phyloP scores from a whole-genome alignment of 2,113 vertebrate species.

The Neogobius melanostomus region DNA sequence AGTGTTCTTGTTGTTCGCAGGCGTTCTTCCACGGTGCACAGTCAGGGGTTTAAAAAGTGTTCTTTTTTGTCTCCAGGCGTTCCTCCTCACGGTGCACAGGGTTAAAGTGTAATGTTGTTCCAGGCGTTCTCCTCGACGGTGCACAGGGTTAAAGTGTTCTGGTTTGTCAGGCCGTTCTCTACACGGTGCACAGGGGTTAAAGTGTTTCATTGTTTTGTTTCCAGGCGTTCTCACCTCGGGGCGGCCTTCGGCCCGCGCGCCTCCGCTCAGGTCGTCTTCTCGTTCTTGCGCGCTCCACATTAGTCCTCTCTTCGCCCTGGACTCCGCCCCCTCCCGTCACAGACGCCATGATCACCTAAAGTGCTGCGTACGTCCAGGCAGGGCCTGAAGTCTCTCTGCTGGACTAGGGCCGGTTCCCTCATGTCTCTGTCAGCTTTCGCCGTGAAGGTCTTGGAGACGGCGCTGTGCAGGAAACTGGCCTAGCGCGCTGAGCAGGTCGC shows the following conservation, averaged over 20 bases:
- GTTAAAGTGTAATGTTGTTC: too few relatives aligned
- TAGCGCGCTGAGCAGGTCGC: slow-evolving; percentile 82
- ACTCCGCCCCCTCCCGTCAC: slow-evolving; percentile 78
- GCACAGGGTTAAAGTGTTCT: too few relatives aligned
- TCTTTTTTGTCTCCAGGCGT: too few relatives aligned
- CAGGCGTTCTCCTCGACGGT: too few relatives aligned
- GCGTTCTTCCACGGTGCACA: too few relatives aligned
- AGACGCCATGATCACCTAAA: slow-evolving; percentile 83
- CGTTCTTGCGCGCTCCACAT: slow-evolving; percentile 90
- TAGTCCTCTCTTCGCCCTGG: slow-evolving; percentile 85
- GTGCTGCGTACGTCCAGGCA: slow-evolving; percentile 90
- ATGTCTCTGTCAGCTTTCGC: slow-evolving; percentile 92
- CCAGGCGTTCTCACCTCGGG: slow-evolving; percentile 10
- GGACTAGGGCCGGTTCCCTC: slow-evolving; percentile 91
- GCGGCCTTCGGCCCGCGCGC: slow-evolving; percentile 56
- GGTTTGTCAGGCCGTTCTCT: too few relatives aligned
- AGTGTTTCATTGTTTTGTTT: neutral
- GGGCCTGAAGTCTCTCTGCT: slow-evolving; percentile 88
- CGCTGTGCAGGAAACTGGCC: slow-evolving; percentile 82
- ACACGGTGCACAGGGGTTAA: too few relatives aligned
- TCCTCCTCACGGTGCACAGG: too few relatives aligned
- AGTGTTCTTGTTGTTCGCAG: too few relatives aligned
- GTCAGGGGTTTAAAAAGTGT: too few relatives aligned
- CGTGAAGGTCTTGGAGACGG: slow-evolving; percentile 86
- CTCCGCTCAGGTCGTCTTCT: slow-evolving; percentile 89